Evolutionary conservation across 2,797 vertebrate species (phyloP).

Genomic region (Otolemur crassicaudatus): DNA sequence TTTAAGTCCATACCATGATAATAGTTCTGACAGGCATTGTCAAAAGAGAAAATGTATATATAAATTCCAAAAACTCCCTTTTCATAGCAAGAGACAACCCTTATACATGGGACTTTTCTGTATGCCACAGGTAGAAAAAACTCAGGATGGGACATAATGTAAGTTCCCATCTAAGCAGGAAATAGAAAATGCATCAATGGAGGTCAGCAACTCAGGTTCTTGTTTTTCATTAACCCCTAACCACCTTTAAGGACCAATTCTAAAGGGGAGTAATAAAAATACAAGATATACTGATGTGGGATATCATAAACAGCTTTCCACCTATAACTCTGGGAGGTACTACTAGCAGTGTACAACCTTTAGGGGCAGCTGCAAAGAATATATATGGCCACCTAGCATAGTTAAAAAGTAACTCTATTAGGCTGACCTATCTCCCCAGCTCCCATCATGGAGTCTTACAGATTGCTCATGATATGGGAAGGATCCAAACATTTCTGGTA

Average conservation of each 20-base stretch:
- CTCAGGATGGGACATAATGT: neutral
- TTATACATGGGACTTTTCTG: neutral
- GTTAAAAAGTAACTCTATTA: neutral
- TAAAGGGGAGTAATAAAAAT: neutral
- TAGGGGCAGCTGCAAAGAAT: neutral
- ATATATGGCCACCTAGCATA: neutral
- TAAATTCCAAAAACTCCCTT: neutral
- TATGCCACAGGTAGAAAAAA: neutral
- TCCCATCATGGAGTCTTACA: neutral
- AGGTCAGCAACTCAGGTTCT: neutral
- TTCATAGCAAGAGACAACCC: neutral
- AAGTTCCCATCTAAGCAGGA: neutral
- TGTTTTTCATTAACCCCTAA: constrained; percentile 15
- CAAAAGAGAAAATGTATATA: constrained; percentile 13
- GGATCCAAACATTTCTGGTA: neutral
- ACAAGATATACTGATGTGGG: neutral
- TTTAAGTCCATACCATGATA: constrained; percentile 36
- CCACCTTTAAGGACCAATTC: neutral
- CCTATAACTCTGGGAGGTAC: neutral
- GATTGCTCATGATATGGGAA: neutral
- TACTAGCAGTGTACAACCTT: neutral
- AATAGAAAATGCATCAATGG: neutral
- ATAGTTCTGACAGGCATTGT: constrained; percentile 29
- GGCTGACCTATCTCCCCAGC: neutral
- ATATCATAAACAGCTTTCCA: neutral